Percentiles rank a stretch among this genome's conserved stretches.
phyloP scores from a whole-genome alignment of 2,797 vertebrate genomes.

The Agapornis canus region DNA sequence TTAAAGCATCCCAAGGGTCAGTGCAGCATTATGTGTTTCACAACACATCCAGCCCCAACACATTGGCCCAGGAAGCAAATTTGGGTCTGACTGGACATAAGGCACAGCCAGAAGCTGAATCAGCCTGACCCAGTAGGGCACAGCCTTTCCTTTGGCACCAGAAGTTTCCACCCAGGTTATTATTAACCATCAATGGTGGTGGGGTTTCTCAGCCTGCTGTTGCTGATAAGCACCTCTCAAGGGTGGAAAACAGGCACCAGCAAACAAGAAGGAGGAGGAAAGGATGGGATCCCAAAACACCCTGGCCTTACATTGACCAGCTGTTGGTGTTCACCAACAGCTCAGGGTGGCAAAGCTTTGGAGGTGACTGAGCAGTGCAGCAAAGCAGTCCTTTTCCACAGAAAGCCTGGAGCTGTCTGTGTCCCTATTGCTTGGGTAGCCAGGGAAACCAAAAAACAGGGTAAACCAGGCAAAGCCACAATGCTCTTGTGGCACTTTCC shows the following conservation, averaged over 20 bases:
- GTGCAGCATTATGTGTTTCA: background rate
- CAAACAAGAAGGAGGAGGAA: background rate
- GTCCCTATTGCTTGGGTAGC: background rate
- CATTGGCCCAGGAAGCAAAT: background rate
- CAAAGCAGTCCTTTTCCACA: background rate
- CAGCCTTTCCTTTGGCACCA: background rate
- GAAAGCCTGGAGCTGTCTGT: background rate
- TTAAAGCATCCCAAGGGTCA: background rate
- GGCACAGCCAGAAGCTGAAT: background rate
- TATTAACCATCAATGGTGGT: accelerated
- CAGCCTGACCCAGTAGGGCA: accelerated
- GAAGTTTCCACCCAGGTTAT: background rate
- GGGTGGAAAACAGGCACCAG: background rate
- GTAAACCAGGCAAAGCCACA: background rate
- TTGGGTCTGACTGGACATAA: background rate
- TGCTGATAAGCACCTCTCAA: background rate
- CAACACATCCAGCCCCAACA: background rate
- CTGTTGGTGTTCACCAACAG: background rate
- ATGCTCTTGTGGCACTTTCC: background rate
- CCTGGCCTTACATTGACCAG: background rate
- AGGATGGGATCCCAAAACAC: background rate
- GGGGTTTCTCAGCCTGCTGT: background rate
- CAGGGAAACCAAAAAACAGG: background rate
- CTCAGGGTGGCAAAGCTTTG: background rate
- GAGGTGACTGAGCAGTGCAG: background rate